A percentile compares a stretch with the other conserved stretches of the same genome.
These are phyloP conservation scores for Crotalus viridis DNA, from an alignment of 2,113 vertebrate genomes.

Conservation along the genomic window DNA sequence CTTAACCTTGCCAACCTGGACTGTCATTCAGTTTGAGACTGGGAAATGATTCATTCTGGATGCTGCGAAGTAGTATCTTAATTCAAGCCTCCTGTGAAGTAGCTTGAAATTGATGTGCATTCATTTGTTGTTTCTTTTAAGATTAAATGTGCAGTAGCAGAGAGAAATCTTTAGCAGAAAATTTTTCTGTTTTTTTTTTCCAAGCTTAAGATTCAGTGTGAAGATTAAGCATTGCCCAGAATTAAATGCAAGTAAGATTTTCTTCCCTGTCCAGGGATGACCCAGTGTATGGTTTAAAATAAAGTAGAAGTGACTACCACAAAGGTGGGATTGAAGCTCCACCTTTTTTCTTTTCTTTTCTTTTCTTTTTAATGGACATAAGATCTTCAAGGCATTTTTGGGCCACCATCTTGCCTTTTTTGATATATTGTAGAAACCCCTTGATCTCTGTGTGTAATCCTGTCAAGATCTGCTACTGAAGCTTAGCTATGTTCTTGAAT, in stretches of 20 bases:
- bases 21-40: constrained; percentile 9
- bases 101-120: neutral
- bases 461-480: neutral
- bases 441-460: too few species aligned
- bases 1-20: neutral
- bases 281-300: neutral
- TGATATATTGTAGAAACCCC: neutral
- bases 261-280: neutral
- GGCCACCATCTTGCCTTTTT: neutral
- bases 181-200: neutral
- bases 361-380: neutral
- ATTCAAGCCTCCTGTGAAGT: neutral
- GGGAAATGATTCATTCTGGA: constrained; percentile 6
- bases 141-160: neutral
- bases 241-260: neutral
- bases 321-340: neutral
- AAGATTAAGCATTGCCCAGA: neutral
- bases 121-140: neutral
- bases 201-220: fast-evolving
- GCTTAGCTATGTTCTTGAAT: neutral
- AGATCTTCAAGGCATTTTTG: neutral
- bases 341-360: neutral
- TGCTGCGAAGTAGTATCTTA: neutral
- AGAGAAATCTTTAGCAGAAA: neutral
- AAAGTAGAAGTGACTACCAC: neutral